Conservation (phyloP, 2,113 vertebrate species). For the Pandion haliaetus region DNA sequence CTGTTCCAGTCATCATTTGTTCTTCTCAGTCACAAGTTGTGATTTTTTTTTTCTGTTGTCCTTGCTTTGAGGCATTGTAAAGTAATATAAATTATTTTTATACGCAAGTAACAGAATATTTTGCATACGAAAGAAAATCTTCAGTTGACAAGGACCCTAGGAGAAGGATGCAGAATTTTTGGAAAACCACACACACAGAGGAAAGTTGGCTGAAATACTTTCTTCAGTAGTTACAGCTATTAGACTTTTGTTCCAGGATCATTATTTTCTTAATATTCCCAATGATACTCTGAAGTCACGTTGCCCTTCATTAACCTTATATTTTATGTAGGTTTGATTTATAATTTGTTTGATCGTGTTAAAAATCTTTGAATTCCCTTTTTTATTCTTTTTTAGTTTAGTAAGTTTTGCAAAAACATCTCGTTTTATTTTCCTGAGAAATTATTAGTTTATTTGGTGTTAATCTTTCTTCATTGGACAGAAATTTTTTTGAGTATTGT, state of each 20-base stretch:
- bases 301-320: background rate
- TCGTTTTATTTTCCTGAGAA: background rate
- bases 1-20: background rate
- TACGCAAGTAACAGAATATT: background rate
- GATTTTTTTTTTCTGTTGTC: background rate
- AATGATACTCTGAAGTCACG: background rate
- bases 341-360: background rate
- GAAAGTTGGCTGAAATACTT: background rate
- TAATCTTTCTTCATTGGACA: background rate
- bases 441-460: background rate
- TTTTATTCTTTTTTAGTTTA: background rate
- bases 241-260: background rate
- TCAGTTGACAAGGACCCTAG: background rate
- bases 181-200: background rate
- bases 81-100: background rate
- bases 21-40: background rate
- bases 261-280: background rate
- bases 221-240: background rate
- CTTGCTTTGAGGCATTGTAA: background rate
- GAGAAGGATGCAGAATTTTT: background rate
- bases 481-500: background rate
- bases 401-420: background rate
- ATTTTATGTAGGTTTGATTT: background rate
- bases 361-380: background rate
- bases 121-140: background rate